phyloP scores from a whole-genome alignment of 2,797 vertebrate species.

The Novumbra hubbsi region DNA sequence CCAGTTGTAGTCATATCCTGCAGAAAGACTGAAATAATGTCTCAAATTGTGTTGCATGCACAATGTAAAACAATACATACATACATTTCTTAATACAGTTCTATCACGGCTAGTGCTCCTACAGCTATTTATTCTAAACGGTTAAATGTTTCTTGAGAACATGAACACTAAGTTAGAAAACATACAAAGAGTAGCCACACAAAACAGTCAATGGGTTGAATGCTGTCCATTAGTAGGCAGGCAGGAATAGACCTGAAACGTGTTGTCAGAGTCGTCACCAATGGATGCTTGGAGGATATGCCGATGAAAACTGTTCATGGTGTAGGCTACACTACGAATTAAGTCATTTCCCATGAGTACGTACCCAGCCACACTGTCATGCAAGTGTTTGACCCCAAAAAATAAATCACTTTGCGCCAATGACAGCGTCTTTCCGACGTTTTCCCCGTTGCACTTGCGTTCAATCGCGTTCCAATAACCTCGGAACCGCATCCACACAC shows the following conservation, averaged over 20 bases:
- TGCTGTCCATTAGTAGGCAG: constrained; percentile 15
- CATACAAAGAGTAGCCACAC: no score
- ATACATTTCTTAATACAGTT: neutral
- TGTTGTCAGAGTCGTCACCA: constrained; percentile 26
- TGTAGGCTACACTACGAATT: neutral
- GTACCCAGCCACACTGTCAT: neutral
- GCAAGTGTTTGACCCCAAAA: no score
- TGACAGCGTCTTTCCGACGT: no score
- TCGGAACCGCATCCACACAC: no score
- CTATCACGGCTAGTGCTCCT: neutral
- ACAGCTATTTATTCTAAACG: neutral
- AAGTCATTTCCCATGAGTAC: neutral
- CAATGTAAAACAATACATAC: neutral
- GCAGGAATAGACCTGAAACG: constrained; percentile 9
- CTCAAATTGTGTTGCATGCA: neutral
- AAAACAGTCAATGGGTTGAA: neutral
- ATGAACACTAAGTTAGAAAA: neutral
- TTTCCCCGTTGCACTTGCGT: no score
- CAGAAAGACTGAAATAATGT: neutral
- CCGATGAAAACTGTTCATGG: neutral
- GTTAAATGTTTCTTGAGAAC: neutral
- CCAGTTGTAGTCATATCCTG: neutral
- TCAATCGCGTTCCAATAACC: no score
- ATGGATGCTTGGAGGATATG: neutral
- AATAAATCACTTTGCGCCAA: no score